phyloP scores from a whole-genome alignment of 2,888 invertebrate genomes.

The Hydropsyche betteni region DNA sequence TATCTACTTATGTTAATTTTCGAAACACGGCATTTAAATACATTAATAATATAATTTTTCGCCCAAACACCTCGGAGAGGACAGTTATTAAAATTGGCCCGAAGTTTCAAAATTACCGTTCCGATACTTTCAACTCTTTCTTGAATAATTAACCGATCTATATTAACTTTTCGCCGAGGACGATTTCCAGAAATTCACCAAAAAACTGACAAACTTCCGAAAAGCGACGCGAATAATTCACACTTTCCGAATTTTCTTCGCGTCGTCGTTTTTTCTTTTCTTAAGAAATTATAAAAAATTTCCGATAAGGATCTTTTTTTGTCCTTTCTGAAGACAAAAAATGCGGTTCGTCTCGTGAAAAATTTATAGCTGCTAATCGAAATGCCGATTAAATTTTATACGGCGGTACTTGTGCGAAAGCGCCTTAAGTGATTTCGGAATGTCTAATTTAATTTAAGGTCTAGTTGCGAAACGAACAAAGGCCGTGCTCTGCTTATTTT shows the following conservation, averaged over 20 bases:
- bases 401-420: too few relatives aligned
- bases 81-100: too few relatives aligned
- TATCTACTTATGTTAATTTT: too few relatives aligned
- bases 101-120: too few relatives aligned
- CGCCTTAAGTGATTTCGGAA: too few relatives aligned
- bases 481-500: too few relatives aligned
- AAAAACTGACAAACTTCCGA: not conserved
- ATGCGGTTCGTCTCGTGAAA: not conserved
- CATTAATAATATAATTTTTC: too few relatives aligned
- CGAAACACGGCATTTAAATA: too few relatives aligned
- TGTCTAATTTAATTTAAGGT: too few relatives aligned
- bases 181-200: not conserved
- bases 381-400: slow-evolving; percentile 16
- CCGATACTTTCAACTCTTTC: slow-evolving; percentile 9
- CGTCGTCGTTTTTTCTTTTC: not conserved
- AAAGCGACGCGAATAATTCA: not conserved
- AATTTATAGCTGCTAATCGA: slow-evolving; percentile 16
- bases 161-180: slow-evolving; percentile 1
- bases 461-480: too few relatives aligned
- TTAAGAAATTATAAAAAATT: not conserved
- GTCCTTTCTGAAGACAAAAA: not conserved
- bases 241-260: not conserved
- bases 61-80: too few relatives aligned
- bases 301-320: not conserved
- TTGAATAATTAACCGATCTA: slow-evolving; percentile 10